These are phyloP conservation scores for Oreotrochilus melanogaster DNA, from an alignment of 2,113 vertebrate genomes.

Conservation along the genomic window DNA sequence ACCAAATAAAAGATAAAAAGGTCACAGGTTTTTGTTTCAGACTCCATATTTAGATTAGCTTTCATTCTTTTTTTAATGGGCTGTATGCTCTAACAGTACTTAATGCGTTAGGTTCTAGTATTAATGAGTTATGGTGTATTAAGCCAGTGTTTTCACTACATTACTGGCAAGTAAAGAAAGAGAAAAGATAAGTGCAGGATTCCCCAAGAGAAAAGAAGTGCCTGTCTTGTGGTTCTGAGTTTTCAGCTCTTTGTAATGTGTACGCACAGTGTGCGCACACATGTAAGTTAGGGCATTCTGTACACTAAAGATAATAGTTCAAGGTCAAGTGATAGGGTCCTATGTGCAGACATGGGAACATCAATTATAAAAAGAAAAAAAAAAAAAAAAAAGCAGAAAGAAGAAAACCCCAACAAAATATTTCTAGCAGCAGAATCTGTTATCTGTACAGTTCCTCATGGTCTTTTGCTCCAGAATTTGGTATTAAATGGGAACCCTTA, in stretches of 20 bases:
- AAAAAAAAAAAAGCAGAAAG: neutral
- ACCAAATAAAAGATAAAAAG: slow-evolving; percentile 25
- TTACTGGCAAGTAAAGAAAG: neutral
- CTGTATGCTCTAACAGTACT: slow-evolving; percentile 26
- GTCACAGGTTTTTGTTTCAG: slow-evolving; percentile 47
- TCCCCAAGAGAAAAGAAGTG: neutral
- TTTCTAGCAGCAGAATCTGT: neutral
- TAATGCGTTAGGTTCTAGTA: slow-evolving; percentile 8
- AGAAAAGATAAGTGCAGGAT: neutral
- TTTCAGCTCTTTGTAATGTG: accelerated
- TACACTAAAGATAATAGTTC: neutral
- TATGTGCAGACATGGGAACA: neutral
- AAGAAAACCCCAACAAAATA: neutral
- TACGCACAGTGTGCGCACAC: accelerated
- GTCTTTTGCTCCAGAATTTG: neutral
- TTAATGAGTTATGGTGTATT: slow-evolving; percentile 29
- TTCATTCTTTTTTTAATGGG: slow-evolving; percentile 16
- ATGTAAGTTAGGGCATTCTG: neutral
- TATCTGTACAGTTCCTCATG: neutral
- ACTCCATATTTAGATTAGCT: slow-evolving; percentile 37
- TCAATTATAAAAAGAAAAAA: neutral
- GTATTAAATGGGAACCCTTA: neutral
- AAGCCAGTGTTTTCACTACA: slow-evolving; percentile 7
- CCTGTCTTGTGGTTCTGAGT: neutral
- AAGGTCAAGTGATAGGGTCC: neutral